Evolutionary conservation across 2,888 invertebrate genomes (phyloP).

Genomic region (Nomada lathburiana): DNA sequence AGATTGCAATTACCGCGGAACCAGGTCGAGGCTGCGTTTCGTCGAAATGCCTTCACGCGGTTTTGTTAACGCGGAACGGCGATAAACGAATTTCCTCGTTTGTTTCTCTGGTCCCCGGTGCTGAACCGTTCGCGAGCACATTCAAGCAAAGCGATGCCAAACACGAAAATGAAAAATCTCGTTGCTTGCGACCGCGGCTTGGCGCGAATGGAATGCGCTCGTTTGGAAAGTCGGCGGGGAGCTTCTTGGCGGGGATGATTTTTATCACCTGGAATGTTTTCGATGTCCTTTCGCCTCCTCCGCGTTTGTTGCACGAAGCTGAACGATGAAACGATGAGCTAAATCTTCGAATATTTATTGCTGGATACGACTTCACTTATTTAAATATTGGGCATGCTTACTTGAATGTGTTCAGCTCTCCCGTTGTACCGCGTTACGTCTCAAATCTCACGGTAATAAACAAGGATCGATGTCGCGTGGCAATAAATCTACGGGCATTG

Average conservation of each 20-base stretch:
- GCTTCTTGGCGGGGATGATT: too few species aligned
- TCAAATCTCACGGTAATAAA: not conserved
- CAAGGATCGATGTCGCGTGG: not conserved
- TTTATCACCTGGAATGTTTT: not conserved
- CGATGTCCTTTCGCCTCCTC: not conserved
- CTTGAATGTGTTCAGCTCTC: too few species aligned
- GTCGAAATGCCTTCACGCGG: not conserved
- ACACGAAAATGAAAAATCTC: not conserved
- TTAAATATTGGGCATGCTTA: too few species aligned
- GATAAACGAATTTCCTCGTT: not conserved
- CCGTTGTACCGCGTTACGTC: not conserved
- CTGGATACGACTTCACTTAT: not conserved
- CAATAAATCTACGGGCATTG: not conserved
- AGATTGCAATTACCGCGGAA: constrained; percentile 25
- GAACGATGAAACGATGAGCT: not conserved
- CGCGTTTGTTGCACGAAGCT: not conserved
- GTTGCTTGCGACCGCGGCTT: not conserved
- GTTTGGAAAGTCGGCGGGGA: too few species aligned
- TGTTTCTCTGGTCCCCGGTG: not conserved
- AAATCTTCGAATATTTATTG: not conserved
- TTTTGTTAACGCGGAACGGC: not conserved
- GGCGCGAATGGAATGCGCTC: not conserved
- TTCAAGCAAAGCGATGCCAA: too few species aligned
- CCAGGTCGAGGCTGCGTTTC: constrained; percentile 27
- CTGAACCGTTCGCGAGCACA: too few species aligned